These are phyloP conservation scores for Dynastes hyllus DNA, from an alignment of 2,888 invertebrate genomes.

Conservation along the genomic window DNA sequence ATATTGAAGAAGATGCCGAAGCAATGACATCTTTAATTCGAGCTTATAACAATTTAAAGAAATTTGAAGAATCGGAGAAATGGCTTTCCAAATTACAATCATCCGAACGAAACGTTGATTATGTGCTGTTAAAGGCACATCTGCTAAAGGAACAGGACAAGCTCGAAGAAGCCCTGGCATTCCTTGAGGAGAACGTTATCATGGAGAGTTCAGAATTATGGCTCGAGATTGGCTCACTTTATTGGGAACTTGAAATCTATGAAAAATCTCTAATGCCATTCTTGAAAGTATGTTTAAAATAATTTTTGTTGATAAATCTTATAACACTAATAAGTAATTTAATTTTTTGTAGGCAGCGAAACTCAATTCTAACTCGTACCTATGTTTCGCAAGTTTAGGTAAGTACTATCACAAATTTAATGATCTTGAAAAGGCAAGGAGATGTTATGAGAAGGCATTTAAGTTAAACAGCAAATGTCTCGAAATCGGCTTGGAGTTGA, in stretches of 20 bases:
- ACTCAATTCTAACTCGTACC: constrained; percentile 82
- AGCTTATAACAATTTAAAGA: constrained; percentile 69
- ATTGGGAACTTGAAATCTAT: constrained; percentile 76
- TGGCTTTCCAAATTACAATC: constrained; percentile 67
- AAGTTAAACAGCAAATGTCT: constrained; percentile 80
- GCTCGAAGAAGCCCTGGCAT: constrained; percentile 74
- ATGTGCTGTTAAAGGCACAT: constrained; percentile 72
- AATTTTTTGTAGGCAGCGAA: constrained; percentile 74
- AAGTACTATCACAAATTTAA: constrained; percentile 79
- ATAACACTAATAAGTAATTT: constrained; percentile 7
- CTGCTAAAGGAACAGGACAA: constrained; percentile 72
- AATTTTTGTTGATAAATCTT: constrained; percentile 15
- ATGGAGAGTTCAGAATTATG: constrained; percentile 73
- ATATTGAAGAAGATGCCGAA: constrained; percentile 4
- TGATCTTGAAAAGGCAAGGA: constrained; percentile 83
- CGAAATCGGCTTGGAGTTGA: constrained; percentile 82
- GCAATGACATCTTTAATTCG: constrained; percentile 61
- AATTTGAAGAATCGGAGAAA: constrained; percentile 66
- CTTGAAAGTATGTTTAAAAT: constrained; percentile 71
- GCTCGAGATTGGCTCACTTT: constrained; percentile 76
- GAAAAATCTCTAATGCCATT: constrained; percentile 78
- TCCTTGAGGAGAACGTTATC: constrained; percentile 70
- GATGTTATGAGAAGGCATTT: constrained; percentile 90
- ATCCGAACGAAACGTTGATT: constrained; percentile 59
- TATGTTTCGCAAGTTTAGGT: constrained; percentile 85